A percentile compares a stretch with the other conserved stretches of the same genome.
These are phyloP conservation scores for Buathra laborator DNA, from an alignment of 2,888 invertebrate species.

Conservation along the genomic window DNA sequence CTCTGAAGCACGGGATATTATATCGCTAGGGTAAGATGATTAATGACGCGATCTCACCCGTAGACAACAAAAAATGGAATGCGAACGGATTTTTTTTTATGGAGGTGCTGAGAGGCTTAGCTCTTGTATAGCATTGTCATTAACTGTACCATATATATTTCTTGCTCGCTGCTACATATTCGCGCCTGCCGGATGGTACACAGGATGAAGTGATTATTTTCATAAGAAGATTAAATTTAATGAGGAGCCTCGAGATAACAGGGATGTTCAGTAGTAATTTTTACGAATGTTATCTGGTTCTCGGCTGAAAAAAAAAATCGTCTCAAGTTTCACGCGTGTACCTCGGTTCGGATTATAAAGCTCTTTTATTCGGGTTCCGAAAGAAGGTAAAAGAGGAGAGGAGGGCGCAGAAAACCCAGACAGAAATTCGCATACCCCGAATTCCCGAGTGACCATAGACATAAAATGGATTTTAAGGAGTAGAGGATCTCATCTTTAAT, in stretches of 20 bases:
- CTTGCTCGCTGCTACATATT: neutral
- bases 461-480: slow-evolving; percentile 42
- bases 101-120: neutral
- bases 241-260: neutral
- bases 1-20: neutral
- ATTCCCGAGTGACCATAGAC: slow-evolving; percentile 25
- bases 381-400: neutral
- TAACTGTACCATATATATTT: neutral
- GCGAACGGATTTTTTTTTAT: slow-evolving; percentile 12
- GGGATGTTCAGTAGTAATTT: neutral
- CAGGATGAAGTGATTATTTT: slow-evolving; percentile 3
- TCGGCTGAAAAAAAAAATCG: neutral
- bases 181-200: neutral
- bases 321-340: neutral
- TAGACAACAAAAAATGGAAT: slow-evolving; percentile 16
- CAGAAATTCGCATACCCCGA: slow-evolving; percentile 39
- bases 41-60: slow-evolving; percentile 6
- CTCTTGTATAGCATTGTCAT: neutral
- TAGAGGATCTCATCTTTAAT: slow-evolving; percentile 50
- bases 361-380: neutral
- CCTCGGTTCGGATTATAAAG: neutral
- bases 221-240: neutral
- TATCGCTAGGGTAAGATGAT: slow-evolving; percentile 20
- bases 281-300: neutral
- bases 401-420: neutral